phyloP scores from a whole-genome alignment of 2,888 invertebrate species.

The Frankliniella intonsa region DNA sequence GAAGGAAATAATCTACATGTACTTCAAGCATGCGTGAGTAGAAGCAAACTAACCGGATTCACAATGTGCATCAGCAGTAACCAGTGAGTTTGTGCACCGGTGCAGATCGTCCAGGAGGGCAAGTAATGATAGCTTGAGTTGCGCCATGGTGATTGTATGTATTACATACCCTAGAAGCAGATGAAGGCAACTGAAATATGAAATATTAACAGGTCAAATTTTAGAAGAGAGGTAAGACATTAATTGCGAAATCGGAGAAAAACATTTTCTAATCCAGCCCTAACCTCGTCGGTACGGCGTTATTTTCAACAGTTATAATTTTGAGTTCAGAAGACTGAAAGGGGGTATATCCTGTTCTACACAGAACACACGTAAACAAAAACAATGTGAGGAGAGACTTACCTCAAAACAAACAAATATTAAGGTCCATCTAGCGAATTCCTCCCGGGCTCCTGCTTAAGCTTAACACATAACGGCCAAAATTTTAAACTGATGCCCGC shows the following conservation, averaged over 20 bases:
- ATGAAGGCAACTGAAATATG: too few species aligned
- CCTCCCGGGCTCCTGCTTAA: neutral
- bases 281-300: too few species aligned
- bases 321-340: too few species aligned
- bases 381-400: neutral
- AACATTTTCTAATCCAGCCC: neutral
- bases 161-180: neutral
- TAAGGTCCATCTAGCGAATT: neutral
- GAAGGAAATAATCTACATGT: neutral
- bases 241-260: neutral
- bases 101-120: conserved; percentile 69
- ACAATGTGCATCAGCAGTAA: conserved; percentile 64
- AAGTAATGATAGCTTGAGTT: conserved; percentile 54
- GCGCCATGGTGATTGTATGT: neutral
- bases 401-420: neutral
- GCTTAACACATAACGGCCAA: neutral
- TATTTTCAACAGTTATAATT: too few species aligned
- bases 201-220: too few species aligned
- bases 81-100: conserved; percentile 60
- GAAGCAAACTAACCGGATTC: conserved; percentile 38
- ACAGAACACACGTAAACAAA: neutral
- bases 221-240: neutral
- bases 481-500: neutral
- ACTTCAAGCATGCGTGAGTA: neutral
- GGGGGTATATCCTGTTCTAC: neutral